These are phyloP conservation scores for Tupaia tana DNA, from an alignment of 2,113 vertebrate genomes.

Conservation along the genomic window DNA sequence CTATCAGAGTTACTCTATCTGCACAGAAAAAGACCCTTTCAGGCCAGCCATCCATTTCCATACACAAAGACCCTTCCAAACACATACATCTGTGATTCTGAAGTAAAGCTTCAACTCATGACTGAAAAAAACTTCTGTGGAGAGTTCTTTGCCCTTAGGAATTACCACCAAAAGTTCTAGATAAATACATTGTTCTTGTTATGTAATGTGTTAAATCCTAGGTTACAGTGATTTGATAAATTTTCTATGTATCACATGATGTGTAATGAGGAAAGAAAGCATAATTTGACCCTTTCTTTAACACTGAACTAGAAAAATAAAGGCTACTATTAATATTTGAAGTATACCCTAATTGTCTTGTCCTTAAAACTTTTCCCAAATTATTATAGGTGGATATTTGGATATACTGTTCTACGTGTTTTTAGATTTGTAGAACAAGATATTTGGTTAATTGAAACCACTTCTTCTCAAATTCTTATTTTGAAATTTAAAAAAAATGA, in stretches of 20 bases:
- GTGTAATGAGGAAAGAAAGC: neutral
- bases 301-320: neutral
- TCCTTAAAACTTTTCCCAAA: neutral
- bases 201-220: neutral
- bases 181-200: neutral
- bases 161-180: neutral
- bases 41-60: neutral
- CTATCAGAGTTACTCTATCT: neutral
- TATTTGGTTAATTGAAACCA: neutral
- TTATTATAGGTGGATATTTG: neutral
- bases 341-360: neutral
- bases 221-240: neutral
- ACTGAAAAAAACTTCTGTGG: neutral
- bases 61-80: neutral
- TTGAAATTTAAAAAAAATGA: neutral
- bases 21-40: neutral
- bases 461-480: neutral
- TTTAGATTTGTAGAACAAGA: neutral
- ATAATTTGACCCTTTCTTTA: neutral
- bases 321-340: neutral
- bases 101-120: slow-evolving; percentile 20
- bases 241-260: neutral
- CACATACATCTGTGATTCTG: neutral
- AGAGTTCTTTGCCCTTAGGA: neutral
- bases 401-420: neutral